Percentiles rank a stretch among this genome's conserved stretches.
phyloP scores from a whole-genome alignment of 2,113 vertebrate genomes.

The Scopus umbretta region DNA sequence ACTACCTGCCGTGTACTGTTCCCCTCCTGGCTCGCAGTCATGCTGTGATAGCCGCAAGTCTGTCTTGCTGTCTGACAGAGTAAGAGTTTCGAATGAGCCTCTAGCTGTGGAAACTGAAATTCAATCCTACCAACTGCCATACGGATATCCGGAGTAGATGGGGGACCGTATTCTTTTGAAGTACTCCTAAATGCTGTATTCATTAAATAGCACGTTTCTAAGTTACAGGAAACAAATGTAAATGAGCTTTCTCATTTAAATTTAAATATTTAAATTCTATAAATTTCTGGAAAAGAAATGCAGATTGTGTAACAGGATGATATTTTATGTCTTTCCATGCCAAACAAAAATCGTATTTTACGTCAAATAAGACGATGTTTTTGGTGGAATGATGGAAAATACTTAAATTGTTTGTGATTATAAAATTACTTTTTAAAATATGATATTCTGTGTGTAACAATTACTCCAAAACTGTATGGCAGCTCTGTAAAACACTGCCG shows the following conservation, averaged over 20 bases:
- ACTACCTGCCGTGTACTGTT: accelerated
- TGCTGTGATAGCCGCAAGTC: background rate
- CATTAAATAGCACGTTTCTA: accelerated
- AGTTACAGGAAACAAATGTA: background rate
- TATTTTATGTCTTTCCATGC: background rate
- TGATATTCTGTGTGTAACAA: background rate
- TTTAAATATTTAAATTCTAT: background rate
- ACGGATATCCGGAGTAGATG: background rate
- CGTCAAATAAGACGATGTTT: accelerated
- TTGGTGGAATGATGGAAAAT: background rate
- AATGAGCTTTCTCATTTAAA: background rate
- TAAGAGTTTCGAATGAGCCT: background rate
- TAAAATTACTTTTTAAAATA: background rate
- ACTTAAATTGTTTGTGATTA: background rate
- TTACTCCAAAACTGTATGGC: background rate
- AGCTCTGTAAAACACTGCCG: background rate
- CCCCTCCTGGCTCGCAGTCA: background rate
- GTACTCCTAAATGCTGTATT: background rate
- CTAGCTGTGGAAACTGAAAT: background rate
- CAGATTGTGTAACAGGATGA: accelerated
- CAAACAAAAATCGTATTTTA: background rate
- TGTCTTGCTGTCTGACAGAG: background rate
- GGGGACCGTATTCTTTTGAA: background rate
- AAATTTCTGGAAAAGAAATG: background rate
- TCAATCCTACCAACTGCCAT: background rate